A percentile compares a stretch with the other conserved stretches of the same genome.
Conservation (phyloP, 2,797 vertebrate species). For the Rhodeus uyekii region DNA sequence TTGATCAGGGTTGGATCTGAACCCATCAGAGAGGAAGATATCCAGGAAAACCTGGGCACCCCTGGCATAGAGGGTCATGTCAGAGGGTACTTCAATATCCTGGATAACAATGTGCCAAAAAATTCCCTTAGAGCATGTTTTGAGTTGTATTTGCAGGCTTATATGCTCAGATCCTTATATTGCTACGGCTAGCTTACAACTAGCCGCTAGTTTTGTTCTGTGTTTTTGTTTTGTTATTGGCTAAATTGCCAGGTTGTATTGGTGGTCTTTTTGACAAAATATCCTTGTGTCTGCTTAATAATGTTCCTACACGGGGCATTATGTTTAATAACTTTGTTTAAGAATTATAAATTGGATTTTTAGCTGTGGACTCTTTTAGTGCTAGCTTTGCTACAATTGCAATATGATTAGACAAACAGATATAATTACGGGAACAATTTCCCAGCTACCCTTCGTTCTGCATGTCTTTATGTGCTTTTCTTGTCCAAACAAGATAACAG, state of each 20-base stretch:
- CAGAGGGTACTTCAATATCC: background rate
- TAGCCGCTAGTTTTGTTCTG: no score
- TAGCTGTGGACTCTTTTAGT: background rate
- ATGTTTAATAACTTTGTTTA: background rate
- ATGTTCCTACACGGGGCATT: background rate
- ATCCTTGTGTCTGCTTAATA: background rate
- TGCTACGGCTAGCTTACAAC: no score
- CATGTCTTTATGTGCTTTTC: background rate
- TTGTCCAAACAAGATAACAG: slow-evolving; percentile 29
- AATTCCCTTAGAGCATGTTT: background rate
- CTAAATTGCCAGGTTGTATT: background rate
- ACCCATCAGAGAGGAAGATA: no score
- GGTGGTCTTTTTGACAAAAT: background rate
- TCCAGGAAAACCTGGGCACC: no score
- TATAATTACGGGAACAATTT: background rate
- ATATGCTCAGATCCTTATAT: no score
- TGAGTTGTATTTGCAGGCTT: background rate
- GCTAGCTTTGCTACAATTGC: background rate
- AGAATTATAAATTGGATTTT: background rate
- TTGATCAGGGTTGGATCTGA: no score
- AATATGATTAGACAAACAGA: background rate
- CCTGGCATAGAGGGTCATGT: background rate
- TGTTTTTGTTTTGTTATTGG: background rate
- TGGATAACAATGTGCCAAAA: background rate
- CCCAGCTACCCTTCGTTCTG: background rate